Evolutionary conservation across 2,888 invertebrate species (phyloP).

Genomic region (Trichopoda pennipes): DNA sequence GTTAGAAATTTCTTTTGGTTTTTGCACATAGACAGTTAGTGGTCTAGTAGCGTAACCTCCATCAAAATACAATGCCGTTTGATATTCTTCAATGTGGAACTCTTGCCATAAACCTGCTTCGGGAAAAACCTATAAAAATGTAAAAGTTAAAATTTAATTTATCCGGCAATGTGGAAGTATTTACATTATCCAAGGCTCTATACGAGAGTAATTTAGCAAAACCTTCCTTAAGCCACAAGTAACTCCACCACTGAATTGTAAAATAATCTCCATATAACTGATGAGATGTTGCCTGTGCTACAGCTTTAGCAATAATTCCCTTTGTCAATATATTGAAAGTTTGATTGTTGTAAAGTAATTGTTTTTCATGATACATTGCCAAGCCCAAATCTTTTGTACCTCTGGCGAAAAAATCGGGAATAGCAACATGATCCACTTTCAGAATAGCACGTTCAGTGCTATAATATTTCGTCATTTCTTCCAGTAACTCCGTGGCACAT

Average conservation of each 20-base stretch:
- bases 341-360: background rate
- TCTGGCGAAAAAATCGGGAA: slow-evolving; percentile 80
- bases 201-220: slow-evolving; percentile 88
- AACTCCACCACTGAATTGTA: background rate
- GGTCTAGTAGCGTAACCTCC: slow-evolving; percentile 89
- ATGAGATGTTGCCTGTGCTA: background rate
- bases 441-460: slow-evolving; percentile 86
- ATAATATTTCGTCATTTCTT: slow-evolving; percentile 85
- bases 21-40: slow-evolving; percentile 89
- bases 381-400: background rate
- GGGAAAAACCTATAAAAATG: slow-evolving; percentile 81
- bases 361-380: background rate
- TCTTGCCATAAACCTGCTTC: slow-evolving; percentile 54
- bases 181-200: slow-evolving; percentile 90
- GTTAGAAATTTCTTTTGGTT: slow-evolving; percentile 90
- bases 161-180: background rate
- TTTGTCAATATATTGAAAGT: background rate
- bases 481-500: slow-evolving; percentile 87
- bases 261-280: background rate
- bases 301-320: background rate
- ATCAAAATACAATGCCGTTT: slow-evolving; percentile 87
- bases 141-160: background rate
- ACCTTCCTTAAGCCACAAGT: background rate
- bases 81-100: slow-evolving; percentile 78
- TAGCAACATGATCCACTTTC: slow-evolving; percentile 93